Base-by-base conservation (phyloP, 1,140 invertebrate species). In the Calliopsis andreniformis region DNA sequence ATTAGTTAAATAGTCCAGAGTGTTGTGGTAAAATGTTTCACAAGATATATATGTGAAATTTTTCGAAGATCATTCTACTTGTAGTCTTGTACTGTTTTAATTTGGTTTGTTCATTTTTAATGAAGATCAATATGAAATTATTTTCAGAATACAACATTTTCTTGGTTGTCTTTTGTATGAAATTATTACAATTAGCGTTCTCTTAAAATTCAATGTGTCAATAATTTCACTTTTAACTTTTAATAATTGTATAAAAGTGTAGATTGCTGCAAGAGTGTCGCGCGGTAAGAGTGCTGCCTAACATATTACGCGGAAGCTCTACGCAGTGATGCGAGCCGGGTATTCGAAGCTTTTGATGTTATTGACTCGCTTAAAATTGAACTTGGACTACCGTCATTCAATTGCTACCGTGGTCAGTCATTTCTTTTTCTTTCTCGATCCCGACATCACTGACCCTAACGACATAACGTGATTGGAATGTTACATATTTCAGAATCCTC, bases 291-390 rank as follows among this genome's bases (percentile, higher is more conserved):
- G 32, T 28, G 45, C 47, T 49, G 30, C 35, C 53, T 61, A 67
- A 43, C 18, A 42, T 35, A 47, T 45, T 25, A 55, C 12, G 28
- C 63, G 42, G 64, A 20, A 79, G 82, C 89, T 84, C 85, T 78
- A 61, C 66, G 43, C 67, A 43, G 39, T 61, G 70, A 87, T 91
- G 86, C 53, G 58, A 87, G 66, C 90, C 89, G 88, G 88, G 87
- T 91, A 91, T 82, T 58, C 78, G 67, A 86, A 88, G 89, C 90
- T 90, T 91, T 91, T 91, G 90, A 91, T 90, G 89, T 91, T 91
- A 89, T 89, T 91, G 86, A 83, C 86, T 88, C 77, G 83, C 81
- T 87, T 86, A 83, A 88, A 89, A 88, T 85, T 86, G 75, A 79
- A 79, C 70, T 79, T 70, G 67, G 75, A 56, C 23, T 68, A n/a